These are phyloP conservation scores for Archips crataeganus DNA, from an alignment of 2,888 invertebrate genomes.

Conservation along the genomic window DNA sequence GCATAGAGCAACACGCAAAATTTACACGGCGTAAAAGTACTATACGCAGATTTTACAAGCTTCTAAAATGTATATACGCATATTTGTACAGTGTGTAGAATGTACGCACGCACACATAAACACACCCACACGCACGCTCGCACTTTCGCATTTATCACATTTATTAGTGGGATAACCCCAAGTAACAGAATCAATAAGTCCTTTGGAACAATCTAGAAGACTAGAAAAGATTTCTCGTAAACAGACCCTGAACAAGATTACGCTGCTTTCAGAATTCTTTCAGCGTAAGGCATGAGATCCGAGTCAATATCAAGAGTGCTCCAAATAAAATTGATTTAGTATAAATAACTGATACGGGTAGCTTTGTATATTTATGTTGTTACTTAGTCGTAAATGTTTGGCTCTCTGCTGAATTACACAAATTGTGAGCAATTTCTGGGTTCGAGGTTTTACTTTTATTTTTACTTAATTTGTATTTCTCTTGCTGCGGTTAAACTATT, in stretches of 20 bases:
- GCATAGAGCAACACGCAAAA: too few relatives aligned
- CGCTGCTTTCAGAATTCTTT: constrained; percentile 16
- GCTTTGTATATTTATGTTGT: constrained; percentile 20
- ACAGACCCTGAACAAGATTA: constrained; percentile 18
- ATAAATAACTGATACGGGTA: constrained; percentile 23
- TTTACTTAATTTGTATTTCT: too few relatives aligned
- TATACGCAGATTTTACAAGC: too few relatives aligned
- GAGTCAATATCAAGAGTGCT: constrained; percentile 32
- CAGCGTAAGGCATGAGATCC: constrained; percentile 18
- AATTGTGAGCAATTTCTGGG: background rate
- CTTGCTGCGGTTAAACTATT: too few relatives aligned
- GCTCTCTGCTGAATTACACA: background rate
- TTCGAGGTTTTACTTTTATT: too few relatives aligned
- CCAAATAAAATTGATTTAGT: constrained; percentile 30
- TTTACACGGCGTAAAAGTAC: too few relatives aligned
- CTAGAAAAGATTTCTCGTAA: constrained; percentile 22
- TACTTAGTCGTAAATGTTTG: background rate
- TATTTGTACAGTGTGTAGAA: too few relatives aligned
- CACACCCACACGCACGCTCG: too few relatives aligned
- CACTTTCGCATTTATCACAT: too few relatives aligned
- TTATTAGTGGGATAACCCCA: background rate
- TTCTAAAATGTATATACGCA: too few relatives aligned
- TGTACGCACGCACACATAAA: too few relatives aligned
- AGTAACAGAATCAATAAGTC: background rate
- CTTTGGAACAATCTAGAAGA: constrained; percentile 1